Evolutionary conservation across 2,113 vertebrate species (phyloP).

Genomic region (Odocoileus hemionus): DNA sequence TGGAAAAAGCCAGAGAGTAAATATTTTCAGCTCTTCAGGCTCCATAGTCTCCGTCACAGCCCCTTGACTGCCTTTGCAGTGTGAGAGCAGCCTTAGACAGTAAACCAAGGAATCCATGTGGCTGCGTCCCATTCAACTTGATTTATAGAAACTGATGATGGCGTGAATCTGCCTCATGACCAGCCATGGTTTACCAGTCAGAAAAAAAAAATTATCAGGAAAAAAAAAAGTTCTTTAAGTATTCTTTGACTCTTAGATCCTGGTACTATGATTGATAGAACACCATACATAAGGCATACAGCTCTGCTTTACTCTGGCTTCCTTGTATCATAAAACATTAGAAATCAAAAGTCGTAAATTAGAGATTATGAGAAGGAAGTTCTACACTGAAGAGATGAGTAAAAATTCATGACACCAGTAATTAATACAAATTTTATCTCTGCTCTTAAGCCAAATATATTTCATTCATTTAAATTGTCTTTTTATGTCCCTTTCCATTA

Average conservation of each 20-base stretch:
- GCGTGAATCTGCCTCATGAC: background rate
- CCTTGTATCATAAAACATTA: background rate
- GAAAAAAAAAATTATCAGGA: background rate
- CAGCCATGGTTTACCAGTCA: background rate
- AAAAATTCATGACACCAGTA: background rate
- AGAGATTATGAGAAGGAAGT: background rate
- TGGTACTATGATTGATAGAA: background rate
- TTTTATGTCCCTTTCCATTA: background rate
- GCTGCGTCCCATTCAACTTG: background rate
- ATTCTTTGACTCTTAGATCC: background rate
- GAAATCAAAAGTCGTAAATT: background rate
- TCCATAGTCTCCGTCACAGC: background rate
- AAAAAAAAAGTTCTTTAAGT: background rate
- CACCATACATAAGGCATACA: background rate
- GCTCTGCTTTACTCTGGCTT: background rate
- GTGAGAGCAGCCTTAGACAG: background rate
- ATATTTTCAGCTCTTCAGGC: background rate
- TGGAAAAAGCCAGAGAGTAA: background rate
- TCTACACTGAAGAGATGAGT: background rate
- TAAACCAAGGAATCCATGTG: fast-evolving
- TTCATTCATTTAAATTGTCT: background rate
- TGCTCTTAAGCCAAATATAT: background rate
- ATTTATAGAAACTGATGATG: background rate
- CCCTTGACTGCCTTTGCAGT: fast-evolving
- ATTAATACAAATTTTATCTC: background rate